Base-by-base conservation (phyloP, 2,888 invertebrate species). In the Acrobasis suavella region DNA sequence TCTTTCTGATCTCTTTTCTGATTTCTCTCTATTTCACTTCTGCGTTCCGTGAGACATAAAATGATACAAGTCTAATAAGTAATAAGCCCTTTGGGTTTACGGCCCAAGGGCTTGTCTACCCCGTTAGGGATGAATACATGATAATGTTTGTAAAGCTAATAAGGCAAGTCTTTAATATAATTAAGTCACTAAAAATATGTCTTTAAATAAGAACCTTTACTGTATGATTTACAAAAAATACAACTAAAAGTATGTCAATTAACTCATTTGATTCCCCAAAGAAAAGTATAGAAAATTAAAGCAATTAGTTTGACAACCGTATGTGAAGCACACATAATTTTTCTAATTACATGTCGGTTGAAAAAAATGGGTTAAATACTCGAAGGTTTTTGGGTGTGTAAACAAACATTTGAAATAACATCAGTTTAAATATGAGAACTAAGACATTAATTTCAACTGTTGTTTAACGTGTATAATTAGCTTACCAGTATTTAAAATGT, bases 181-280 rank as follows among this genome's bases (percentile, higher is more conserved):
- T 32, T 7, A 32, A 7, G 32, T 32, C 32, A 22, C 22, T 22
- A 22, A 1, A 22, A 7, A 32, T 32, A 32, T 7, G 32, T 32
- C 32, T 8, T 7, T 7, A 22, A 76, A 15, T 7, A 15, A 8
- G 7, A 38, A 38, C 38, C 12, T 22, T 1, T 3, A 22, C 16
- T 9, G 10, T 32, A 52, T 14, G 2, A 46, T 46, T 46, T 46
- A 46, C 46, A 46, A 1, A 46, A 46, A 46, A 14, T n/a, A n/a
- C 7, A 12, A 46, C 12, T n/a, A 14, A 5, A 42, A 46, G 14
- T 46, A 10, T 14, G n/a, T 46, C 46, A 46, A 46, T 46, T 46
- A 46, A 46, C 10, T 46, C 46, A 14, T 2, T 46, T 5, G n/a
- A 46, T n/a, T n/a, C n/a, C 46, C 46, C 10, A 46, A 46, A 1